These are phyloP conservation scores for Chrosomus eos DNA, from an alignment of 2,797 vertebrate species.

Conservation along the genomic window DNA sequence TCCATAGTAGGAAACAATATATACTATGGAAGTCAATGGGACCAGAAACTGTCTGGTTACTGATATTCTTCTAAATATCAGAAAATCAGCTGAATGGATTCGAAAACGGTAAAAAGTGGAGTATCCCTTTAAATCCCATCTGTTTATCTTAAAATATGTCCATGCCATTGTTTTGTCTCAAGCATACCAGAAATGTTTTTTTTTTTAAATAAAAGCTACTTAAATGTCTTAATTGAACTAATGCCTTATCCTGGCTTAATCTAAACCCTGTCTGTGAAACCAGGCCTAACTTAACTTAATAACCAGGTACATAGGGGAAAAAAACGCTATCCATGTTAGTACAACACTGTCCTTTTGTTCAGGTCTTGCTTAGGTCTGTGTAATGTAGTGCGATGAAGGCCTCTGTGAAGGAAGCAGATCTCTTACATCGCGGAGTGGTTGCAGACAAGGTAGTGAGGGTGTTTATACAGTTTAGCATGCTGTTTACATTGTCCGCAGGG, in stretches of 20 bases:
- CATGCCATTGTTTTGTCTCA: background rate
- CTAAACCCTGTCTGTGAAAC: background rate
- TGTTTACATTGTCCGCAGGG: conserved; percentile 77
- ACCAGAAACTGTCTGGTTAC: no score
- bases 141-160: background rate
- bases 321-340: background rate
- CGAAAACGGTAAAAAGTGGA: no score
- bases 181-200: background rate
- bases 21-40: no score
- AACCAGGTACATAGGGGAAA: background rate
- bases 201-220: background rate
- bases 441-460: conserved; percentile 65
- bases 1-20: no score
- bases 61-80: no score
- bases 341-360: background rate
- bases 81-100: no score
- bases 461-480: conserved; percentile 75
- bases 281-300: background rate
- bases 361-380: background rate
- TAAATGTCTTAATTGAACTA: background rate
- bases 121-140: no score
- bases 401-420: conserved; percentile 44
- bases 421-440: conserved; percentile 30
- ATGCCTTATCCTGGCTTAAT: background rate
- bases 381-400: conserved; percentile 7